Evolutionary conservation across 2,113 vertebrate genomes (phyloP).

Genomic region (Meles meles): DNA sequence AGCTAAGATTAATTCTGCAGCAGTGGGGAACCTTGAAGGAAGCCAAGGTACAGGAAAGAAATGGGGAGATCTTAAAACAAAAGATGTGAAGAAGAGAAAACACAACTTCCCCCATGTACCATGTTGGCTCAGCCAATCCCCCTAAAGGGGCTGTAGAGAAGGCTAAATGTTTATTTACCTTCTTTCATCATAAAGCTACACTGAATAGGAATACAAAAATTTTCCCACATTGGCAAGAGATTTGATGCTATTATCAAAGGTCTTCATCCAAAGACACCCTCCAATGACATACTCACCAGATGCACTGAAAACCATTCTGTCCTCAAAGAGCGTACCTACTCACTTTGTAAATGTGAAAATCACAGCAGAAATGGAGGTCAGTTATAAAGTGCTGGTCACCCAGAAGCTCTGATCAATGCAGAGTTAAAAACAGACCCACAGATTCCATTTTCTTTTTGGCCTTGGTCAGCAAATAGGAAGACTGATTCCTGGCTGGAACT

Average conservation of each 20-base stretch:
- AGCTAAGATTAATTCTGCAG: neutral
- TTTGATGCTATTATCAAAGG: neutral
- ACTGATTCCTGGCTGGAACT: neutral
- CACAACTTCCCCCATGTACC: neutral
- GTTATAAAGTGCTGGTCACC: neutral
- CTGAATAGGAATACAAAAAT: neutral
- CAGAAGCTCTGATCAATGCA: neutral
- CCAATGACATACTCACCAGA: neutral
- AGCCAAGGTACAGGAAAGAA: neutral
- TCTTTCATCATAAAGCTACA: neutral
- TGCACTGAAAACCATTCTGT: neutral
- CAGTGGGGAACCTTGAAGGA: neutral
- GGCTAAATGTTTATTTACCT: neutral
- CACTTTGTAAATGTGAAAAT: neutral
- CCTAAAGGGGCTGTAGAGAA: neutral
- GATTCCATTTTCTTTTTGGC: neutral
- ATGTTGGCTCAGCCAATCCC: neutral
- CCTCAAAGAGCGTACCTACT: neutral
- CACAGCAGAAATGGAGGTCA: neutral
- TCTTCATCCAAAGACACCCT: neutral
- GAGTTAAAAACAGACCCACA: constrained; percentile 15
- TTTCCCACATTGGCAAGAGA: neutral
- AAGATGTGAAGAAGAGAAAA: neutral
- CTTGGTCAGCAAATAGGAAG: neutral
- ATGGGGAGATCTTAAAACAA: neutral